phyloP scores from a whole-genome alignment of 23 tunicate species.

The Clavelina lepadiformis region DNA sequence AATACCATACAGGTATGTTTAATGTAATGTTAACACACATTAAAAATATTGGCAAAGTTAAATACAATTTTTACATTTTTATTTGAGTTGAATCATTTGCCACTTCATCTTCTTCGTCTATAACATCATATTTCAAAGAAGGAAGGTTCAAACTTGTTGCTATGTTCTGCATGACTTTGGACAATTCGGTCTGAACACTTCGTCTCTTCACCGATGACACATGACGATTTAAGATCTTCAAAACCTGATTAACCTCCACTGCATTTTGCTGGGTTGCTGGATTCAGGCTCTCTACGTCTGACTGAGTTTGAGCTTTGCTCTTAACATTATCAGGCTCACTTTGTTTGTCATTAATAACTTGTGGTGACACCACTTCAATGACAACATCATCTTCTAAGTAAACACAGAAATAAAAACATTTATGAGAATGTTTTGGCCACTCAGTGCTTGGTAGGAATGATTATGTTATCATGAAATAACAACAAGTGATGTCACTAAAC shows the following conservation, averaged over 20 bases:
- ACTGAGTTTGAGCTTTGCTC: neutral
- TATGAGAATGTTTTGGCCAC: too few relatives aligned
- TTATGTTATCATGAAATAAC: neutral
- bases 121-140: constrained; percentile 4
- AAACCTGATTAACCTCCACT: constrained; percentile 26
- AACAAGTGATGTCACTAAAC: too few relatives aligned
- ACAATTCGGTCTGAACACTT: constrained; percentile 43
- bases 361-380: neutral
- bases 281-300: neutral
- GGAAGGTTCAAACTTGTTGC: constrained; percentile 1
- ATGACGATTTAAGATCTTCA: constrained; percentile 35
- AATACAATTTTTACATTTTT: too few relatives aligned
- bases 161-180: constrained; percentile 10
- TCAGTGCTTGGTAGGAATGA: too few relatives aligned
- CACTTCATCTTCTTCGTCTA: constrained; percentile 10
- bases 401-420: too few relatives aligned
- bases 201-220: constrained; percentile 45
- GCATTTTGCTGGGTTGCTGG: constrained; percentile 20
- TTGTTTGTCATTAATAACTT: neutral
- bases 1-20: too few relatives aligned
- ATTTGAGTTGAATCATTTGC: constrained; percentile 5
- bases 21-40: too few relatives aligned
- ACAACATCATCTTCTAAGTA: neutral
- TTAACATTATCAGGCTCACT: neutral
- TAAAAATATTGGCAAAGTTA: too few relatives aligned